phyloP scores from a whole-genome alignment of 2,113 vertebrate species.

The Calidris pugnax region DNA sequence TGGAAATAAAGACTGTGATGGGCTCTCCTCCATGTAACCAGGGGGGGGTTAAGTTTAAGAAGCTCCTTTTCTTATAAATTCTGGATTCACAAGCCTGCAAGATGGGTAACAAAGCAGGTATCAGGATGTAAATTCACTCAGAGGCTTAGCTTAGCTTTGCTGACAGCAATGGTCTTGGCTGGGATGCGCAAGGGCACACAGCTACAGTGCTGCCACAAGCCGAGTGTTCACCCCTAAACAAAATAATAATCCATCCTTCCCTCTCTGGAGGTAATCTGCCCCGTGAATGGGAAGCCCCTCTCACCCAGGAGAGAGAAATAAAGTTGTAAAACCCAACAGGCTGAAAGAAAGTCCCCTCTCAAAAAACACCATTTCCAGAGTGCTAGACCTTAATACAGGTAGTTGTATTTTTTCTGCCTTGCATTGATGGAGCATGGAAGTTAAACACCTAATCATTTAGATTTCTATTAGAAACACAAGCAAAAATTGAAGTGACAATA shows the following conservation, averaged over 20 bases:
- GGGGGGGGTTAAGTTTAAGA: background rate
- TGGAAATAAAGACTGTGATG: background rate
- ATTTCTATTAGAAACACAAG: conserved; percentile 19
- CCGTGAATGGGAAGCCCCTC: background rate
- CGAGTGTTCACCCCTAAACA: background rate
- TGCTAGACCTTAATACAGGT: background rate
- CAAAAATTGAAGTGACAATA: conserved; percentile 27
- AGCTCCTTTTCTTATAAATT: background rate
- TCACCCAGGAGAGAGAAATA: background rate
- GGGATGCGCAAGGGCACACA: background rate
- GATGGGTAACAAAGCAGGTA: background rate
- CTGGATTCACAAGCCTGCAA: background rate
- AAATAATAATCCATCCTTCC: background rate
- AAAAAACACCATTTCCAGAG: background rate
- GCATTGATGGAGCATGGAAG: background rate
- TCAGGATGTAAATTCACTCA: background rate
- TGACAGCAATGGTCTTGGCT: background rate
- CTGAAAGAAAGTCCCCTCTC: background rate
- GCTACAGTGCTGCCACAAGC: background rate
- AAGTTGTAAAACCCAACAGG: background rate
- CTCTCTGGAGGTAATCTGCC: background rate
- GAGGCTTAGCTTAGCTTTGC: background rate
- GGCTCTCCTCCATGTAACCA: background rate
- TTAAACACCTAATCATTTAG: conserved; percentile 31
- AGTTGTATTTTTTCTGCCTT: background rate